phyloP scores from a whole-genome alignment of 2,113 vertebrate genomes.

The Esox niger region DNA sequence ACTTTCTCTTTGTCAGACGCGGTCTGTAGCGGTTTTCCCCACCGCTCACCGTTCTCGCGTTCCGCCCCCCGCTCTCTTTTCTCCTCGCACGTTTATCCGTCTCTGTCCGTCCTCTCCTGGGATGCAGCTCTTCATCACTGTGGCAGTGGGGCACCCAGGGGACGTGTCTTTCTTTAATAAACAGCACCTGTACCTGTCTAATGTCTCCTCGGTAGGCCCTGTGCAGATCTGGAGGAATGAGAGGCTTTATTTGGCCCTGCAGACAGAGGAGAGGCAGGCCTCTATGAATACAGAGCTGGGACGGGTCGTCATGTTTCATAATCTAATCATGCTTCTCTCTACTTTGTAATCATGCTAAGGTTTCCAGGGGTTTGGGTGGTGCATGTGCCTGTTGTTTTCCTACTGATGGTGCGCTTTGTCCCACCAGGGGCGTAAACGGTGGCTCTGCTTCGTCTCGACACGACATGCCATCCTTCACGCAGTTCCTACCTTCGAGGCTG shows the following conservation, averaged over 20 bases:
- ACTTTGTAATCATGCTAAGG: constrained; percentile 27
- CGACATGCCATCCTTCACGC: too few relatives aligned
- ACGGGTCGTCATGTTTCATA: constrained; percentile 57
- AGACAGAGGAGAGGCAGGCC: constrained; percentile 16
- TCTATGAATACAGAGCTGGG: neutral
- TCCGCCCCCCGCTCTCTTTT: neutral
- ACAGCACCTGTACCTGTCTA: constrained; percentile 50
- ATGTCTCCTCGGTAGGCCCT: constrained; percentile 28
- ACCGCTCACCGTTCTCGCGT: neutral
- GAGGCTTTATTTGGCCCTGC: constrained; percentile 36
- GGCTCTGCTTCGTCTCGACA: too few relatives aligned
- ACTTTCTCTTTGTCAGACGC: neutral
- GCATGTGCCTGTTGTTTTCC: neutral
- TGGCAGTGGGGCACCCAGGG: constrained; percentile 20
- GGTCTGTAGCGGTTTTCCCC: neutral
- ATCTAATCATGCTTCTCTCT: constrained; percentile 48
- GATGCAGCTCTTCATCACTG: constrained; percentile 29
- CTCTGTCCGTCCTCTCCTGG: constrained; percentile 1
- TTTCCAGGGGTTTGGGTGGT: neutral
- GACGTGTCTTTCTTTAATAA: constrained; percentile 44
- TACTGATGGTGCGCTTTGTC: too few relatives aligned
- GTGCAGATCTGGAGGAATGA: constrained; percentile 20
- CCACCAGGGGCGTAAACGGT: too few relatives aligned
- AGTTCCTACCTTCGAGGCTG: too few relatives aligned
- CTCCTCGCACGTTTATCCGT: neutral